Conservation (phyloP, 2,797 vertebrate species). For the Enteromius paludinosus region DNA sequence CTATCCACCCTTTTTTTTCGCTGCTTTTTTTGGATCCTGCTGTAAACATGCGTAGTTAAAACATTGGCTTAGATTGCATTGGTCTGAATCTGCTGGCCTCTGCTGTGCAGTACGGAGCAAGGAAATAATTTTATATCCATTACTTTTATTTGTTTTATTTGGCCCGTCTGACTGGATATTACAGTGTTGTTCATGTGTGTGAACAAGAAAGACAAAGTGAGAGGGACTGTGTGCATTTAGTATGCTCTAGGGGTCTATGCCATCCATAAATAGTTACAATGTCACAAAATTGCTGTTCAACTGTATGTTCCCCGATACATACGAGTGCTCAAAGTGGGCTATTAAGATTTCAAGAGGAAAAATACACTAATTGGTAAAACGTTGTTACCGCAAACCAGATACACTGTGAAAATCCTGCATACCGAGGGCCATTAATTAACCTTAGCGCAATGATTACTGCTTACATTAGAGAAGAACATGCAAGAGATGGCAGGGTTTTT, state of each 20-base stretch:
- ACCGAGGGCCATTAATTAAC: slow-evolving; percentile 92
- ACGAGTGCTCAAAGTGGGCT: slow-evolving; percentile 64
- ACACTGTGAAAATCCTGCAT: slow-evolving; percentile 58
- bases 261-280: slow-evolving; percentile 67
- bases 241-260: slow-evolving; percentile 33
- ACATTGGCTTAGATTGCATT: background rate
- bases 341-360: slow-evolving; percentile 76
- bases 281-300: slow-evolving; percentile 64
- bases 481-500: slow-evolving; percentile 87
- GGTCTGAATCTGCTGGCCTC: background rate
- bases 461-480: slow-evolving; percentile 95
- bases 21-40: background rate
- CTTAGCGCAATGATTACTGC: slow-evolving; percentile 95
- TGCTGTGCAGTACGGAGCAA: background rate
- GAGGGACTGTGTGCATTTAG: slow-evolving; percentile 31
- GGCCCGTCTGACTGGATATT: background rate
- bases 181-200: slow-evolving; percentile 34
- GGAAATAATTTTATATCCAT: background rate
- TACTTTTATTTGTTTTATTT: slow-evolving; percentile 18
- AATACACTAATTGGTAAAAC: slow-evolving; percentile 72
- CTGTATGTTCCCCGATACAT: slow-evolving; percentile 54
- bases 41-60: background rate
- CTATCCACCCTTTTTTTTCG: background rate
- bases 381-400: slow-evolving; percentile 62
- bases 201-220: background rate